phyloP scores from a whole-genome alignment of 2,888 invertebrate genomes.

The Brachylomia viminalis region DNA sequence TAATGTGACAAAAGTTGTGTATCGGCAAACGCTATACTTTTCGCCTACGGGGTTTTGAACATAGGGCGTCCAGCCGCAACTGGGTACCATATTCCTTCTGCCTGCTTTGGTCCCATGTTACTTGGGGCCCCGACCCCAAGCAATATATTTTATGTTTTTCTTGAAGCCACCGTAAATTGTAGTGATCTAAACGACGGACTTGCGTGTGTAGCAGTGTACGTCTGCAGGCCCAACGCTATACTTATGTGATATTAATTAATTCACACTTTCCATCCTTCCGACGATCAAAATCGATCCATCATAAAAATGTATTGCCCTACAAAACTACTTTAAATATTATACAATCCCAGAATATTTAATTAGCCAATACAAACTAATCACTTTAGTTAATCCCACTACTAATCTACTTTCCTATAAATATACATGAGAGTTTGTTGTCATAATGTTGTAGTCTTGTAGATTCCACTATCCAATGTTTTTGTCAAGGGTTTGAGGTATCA shows the following conservation, averaged over 20 bases:
- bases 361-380: background rate
- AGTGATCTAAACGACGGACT: background rate
- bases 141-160: background rate
- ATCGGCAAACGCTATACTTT: background rate
- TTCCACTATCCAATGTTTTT: background rate
- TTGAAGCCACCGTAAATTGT: background rate
- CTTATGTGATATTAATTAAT: background rate
- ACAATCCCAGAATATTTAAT: slow-evolving; percentile 4
- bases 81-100: background rate
- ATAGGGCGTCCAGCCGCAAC: background rate
- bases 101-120: background rate
- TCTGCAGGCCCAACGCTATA: background rate
- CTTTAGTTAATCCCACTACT: background rate
- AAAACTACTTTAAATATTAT: slow-evolving; percentile 12
- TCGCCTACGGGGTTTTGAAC: background rate
- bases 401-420: slow-evolving; percentile 7
- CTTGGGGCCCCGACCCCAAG: no score
- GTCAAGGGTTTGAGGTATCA: background rate
- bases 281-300: slow-evolving; percentile 4
- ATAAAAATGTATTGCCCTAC: background rate
- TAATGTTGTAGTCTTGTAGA: background rate
- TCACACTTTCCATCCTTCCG: background rate
- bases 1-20: background rate
- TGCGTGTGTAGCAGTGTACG: no score
- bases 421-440: background rate